A percentile compares a stretch with the other conserved stretches of the same genome.
Evolutionary conservation across 1,140 invertebrate species (phyloP).

Genomic region (Thaumetopoea pityocampa): DNA sequence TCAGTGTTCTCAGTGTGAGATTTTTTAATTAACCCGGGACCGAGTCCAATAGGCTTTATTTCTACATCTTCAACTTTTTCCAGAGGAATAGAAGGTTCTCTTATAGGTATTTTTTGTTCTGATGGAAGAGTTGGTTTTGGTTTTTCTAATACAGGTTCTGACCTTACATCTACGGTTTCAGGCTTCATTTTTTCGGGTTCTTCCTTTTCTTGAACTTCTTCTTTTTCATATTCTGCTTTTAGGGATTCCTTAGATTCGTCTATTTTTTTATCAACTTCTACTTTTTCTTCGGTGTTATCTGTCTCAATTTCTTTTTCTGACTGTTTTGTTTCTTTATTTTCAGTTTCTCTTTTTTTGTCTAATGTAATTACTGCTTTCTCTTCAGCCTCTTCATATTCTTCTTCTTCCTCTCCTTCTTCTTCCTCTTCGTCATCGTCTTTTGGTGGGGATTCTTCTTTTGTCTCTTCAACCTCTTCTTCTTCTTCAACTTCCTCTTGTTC

Average conservation of each 20-base stretch:
- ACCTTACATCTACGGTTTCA: constrained; percentile 16
- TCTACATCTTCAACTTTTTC: constrained; percentile 68
- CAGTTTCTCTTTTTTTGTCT: constrained; percentile 17
- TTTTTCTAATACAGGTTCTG: constrained; percentile 18
- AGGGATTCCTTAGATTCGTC: constrained; percentile 1
- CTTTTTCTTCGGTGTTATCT: constrained; percentile 15
- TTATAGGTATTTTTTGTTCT: constrained; percentile 40
- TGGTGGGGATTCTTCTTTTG: constrained; percentile 25
- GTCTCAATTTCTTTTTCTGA: no score
- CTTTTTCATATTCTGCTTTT: constrained; percentile 13
- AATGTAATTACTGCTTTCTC: constrained; percentile 23
- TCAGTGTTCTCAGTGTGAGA: constrained; percentile 54
- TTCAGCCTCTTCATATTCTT: constrained; percentile 23
- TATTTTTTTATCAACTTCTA: constrained; percentile 12
- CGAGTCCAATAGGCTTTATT: constrained; percentile 61
- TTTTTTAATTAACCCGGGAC: constrained; percentile 49
- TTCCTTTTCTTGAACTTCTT: constrained; percentile 6
- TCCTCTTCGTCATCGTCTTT: constrained; percentile 24
- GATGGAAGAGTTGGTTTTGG: constrained; percentile 18
- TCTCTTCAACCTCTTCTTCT: constrained; percentile 18
- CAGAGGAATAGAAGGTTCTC: constrained; percentile 57
- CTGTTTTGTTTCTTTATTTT: constrained; percentile 13
- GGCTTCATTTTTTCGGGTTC: constrained; percentile 5
- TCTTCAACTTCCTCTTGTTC: constrained; percentile 19
- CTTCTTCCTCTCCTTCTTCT: constrained; percentile 17